Evolutionary conservation across 2,888 invertebrate species (phyloP), one percentile per base, ranked within the genome.

Genomic region (Phytoseiulus persimilis): DNA sequence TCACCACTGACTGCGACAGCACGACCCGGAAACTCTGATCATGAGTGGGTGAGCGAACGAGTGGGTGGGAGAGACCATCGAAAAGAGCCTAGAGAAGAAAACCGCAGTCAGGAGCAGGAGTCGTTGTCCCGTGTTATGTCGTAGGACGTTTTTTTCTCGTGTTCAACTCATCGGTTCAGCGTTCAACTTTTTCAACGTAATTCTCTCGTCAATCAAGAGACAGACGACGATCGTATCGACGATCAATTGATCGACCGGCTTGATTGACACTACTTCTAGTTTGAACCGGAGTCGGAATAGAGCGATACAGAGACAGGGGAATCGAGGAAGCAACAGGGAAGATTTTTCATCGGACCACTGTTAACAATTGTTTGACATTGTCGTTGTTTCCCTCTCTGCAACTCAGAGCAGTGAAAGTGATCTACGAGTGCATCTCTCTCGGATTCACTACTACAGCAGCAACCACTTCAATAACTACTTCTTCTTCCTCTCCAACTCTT

Each of bases 151-250:
- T 23, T 65, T 65, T 65, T 65, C 65, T 65, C 65, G 65, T 65
- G 65, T 65, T 65, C 65, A 65, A 65, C 65, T 65, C 65, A 65
- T 65, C 65, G 65, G 65, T 65, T 65, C 65, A 65, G 65, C 65
- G 65, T 65, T 65, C 65, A 65, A 65, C 65, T 6, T 65, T 65
- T 2, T 65, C 65, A 65, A 65, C 65, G 65, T 14, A 65, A 65
- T 65, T 65, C 65, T 65, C 65, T 65, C 65, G 65, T 65, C 65
- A 65, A 65, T 65, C 65, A 65, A 65, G 65, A 65, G 65, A 65
- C 65, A 65, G 65, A 65, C 14, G 65, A 65, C 65, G 65, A 65
- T 65, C 65, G 65, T 18, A 28, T 65, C 23, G 65, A 65, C 65
- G 65, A 65, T 65, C 65, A 65, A 65, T 23, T 65, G 65, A 65